A percentile compares a stretch with the other conserved stretches of the same genome.
Evolutionary conservation across 2,113 vertebrate genomes (phyloP).

Genomic region (Pica pica): DNA sequence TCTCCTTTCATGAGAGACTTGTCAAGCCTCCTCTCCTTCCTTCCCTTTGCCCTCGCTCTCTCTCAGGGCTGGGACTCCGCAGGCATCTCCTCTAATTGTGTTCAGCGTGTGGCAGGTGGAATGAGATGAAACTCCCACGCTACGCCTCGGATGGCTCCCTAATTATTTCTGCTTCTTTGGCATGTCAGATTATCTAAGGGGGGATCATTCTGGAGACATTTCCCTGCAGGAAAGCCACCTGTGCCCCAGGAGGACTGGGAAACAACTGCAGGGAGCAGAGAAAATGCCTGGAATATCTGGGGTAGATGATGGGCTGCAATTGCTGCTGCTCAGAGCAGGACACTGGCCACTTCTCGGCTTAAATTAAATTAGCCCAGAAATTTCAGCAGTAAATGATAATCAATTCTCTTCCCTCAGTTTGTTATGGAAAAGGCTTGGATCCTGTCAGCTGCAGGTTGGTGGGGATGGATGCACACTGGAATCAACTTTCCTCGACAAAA

Average conservation of each 20-base stretch:
- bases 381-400: neutral
- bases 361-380: constrained; percentile 6
- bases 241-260: neutral
- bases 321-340: neutral
- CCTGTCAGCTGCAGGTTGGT: neutral
- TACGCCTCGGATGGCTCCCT: neutral
- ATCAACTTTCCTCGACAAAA: neutral
- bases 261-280: neutral
- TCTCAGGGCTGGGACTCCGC: neutral
- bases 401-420: neutral
- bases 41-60: neutral
- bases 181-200: neutral
- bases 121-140: constrained; percentile 13
- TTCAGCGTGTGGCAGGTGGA: constrained; percentile 20
- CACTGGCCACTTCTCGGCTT: neutral
- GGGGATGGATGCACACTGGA: neutral
- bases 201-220: neutral
- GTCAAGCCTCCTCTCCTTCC: neutral
- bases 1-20: neutral
- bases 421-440: constrained; percentile 32
- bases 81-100: neutral
- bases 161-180: constrained; percentile 23
- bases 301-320: neutral
- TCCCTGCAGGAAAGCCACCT: neutral
- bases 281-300: neutral